Conservation (phyloP, 1,140 invertebrate genomes). For the Brachionus rubens region DNA sequence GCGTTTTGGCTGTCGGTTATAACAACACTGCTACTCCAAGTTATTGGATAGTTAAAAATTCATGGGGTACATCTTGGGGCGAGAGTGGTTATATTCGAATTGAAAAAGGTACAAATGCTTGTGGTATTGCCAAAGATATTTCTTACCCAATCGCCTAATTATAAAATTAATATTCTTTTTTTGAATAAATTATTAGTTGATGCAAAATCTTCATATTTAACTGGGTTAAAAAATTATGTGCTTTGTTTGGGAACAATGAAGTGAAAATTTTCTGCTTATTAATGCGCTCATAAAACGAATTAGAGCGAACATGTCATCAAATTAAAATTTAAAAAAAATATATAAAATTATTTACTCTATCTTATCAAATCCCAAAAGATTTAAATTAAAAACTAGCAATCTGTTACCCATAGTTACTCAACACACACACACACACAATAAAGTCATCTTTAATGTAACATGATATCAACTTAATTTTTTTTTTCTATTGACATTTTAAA, state of each 20-base stretch:
- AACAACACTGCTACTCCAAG: not conserved
- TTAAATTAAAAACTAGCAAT: too few relatives aligned
- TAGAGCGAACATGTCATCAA: too few relatives aligned
- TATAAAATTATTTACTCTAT: too few relatives aligned
- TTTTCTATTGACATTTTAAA: not conserved
- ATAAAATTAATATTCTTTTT: too few relatives aligned
- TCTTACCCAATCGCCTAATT: conserved; percentile 35
- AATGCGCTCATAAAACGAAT: too few relatives aligned
- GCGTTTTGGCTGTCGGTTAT: conserved; percentile 22
- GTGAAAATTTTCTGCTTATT: too few relatives aligned
- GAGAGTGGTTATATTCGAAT: conserved; percentile 41
- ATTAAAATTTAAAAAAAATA: too few relatives aligned
- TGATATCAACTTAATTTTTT: conserved; percentile 3
- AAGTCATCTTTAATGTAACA: conserved; percentile 14
- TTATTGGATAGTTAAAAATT: conserved; percentile 46
- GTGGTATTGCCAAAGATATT: conserved; percentile 30
- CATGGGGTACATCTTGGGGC: conserved; percentile 44
- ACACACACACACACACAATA: not conserved
- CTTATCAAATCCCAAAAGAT: too few relatives aligned
- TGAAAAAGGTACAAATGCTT: not conserved
- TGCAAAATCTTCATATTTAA: too few relatives aligned
- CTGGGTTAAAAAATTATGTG: too few relatives aligned
- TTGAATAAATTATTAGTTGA: too few relatives aligned
- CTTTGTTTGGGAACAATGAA: too few relatives aligned
- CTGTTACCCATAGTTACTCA: conserved; percentile 16